phyloP scores from a whole-genome alignment of 2,888 invertebrate genomes.

The Caenorhabditis macrosperma region DNA sequence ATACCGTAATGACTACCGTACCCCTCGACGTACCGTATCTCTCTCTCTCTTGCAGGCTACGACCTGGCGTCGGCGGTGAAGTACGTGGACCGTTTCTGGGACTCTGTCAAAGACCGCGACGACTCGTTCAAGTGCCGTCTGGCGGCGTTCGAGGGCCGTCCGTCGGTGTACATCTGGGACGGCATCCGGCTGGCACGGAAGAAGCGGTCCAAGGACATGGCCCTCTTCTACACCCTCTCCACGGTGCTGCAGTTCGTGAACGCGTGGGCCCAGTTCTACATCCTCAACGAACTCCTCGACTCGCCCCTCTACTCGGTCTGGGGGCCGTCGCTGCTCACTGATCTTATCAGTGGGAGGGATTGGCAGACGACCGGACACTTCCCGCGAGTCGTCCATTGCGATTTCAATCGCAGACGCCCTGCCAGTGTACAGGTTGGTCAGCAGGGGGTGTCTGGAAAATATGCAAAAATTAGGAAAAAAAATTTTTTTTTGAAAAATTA shows the following conservation, averaged over 20 bases:
- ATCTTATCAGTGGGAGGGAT: slow-evolving; percentile 73
- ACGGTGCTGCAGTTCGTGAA: slow-evolving; percentile 74
- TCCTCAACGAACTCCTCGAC: slow-evolving; percentile 75
- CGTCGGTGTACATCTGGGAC: slow-evolving; percentile 78
- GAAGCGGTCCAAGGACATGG: slow-evolving; percentile 69
- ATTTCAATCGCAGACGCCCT: slow-evolving; percentile 74
- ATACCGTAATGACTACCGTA: no score
- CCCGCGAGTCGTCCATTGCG: slow-evolving; percentile 79
- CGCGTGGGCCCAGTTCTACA: slow-evolving; percentile 75
- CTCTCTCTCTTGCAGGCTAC: slow-evolving; percentile 63
- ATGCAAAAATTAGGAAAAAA: no score
- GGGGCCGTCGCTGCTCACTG: slow-evolving; percentile 74
- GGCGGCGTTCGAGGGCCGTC: slow-evolving; percentile 71
- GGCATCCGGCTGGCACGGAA: slow-evolving; percentile 76
- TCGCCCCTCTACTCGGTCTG: slow-evolving; percentile 74
- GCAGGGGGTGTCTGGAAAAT: no score
- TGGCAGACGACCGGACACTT: slow-evolving; percentile 79
- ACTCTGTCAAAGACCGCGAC: slow-evolving; percentile 58
- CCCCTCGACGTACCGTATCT: no score
- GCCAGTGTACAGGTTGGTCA: slow-evolving; percentile 72
- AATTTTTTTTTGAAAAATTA: no score
- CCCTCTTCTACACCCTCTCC: slow-evolving; percentile 73
- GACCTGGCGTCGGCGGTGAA: slow-evolving; percentile 72
- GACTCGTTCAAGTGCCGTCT: slow-evolving; percentile 64
- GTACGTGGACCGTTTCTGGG: slow-evolving; percentile 75